Evolutionary conservation across 2,888 invertebrate species (phyloP).

Genomic region (Epistrophe eligans): DNA sequence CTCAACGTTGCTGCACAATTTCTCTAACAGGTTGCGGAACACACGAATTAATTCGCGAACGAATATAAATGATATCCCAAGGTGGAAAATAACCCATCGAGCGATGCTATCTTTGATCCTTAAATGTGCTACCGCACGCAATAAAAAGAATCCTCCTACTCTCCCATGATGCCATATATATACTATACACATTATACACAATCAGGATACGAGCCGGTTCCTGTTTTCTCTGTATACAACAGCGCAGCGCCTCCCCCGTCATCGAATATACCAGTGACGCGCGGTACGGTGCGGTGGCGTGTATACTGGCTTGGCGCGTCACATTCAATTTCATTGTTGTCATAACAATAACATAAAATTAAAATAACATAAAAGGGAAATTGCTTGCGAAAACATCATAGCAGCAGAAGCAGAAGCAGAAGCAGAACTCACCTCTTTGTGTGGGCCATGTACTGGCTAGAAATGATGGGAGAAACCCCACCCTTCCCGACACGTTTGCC

Average conservation of each 20-base stretch:
- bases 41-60: slow-evolving; percentile 75
- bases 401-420: slow-evolving; percentile 43
- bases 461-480: slow-evolving; percentile 13
- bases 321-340: slow-evolving; percentile 84
- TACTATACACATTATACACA: background rate
- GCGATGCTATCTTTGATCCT: slow-evolving; percentile 73
- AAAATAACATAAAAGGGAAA: slow-evolving; percentile 84
- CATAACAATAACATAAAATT: slow-evolving; percentile 84
- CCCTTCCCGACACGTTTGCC: slow-evolving; percentile 42
- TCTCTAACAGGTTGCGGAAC: slow-evolving; percentile 72
- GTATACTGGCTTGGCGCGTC: slow-evolving; percentile 77
- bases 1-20: slow-evolving; percentile 53
- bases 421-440: slow-evolving; percentile 60
- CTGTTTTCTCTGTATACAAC: slow-evolving; percentile 44
- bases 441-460: slow-evolving; percentile 8
- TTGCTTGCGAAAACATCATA: slow-evolving; percentile 81
- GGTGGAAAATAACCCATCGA: slow-evolving; percentile 74
- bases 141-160: slow-evolving; percentile 65
- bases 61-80: slow-evolving; percentile 75
- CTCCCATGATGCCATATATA: too few relatives aligned
- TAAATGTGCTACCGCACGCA: slow-evolving; percentile 74
- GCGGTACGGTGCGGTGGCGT: background rate
- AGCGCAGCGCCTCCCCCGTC: background rate
- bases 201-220: slow-evolving; percentile 66
- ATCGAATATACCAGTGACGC: background rate